Evolutionary conservation across 1,140 invertebrate genomes (phyloP), one percentile per base, ranked within the genome.

Genomic region (Drosophila mayri): DNA sequence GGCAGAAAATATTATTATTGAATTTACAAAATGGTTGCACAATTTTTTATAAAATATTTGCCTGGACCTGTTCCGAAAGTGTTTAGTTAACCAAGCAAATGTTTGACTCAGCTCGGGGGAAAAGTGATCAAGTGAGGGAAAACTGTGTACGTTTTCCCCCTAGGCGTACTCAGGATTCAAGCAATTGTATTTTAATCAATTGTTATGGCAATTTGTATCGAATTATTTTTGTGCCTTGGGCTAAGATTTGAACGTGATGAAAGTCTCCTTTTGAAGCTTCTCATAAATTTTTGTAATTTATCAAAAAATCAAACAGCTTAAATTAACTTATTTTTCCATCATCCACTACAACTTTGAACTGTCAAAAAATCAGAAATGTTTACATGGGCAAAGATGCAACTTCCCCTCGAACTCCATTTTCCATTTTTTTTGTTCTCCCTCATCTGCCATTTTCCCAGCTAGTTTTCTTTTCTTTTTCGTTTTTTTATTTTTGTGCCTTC

Each of bases 111-210:
- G 38, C 62, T 43, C 28, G 20, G 28, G 38, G 38, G 22, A 43
- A 61, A 20, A 61, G 16, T 61, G 20, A 43, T 22, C 28, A 14
- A n/a, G 25, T 10, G 22, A 14, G 18, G 7, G 3, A 41, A 32
- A 61, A 32, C 22, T 43, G 22, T 32, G 11, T 16, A 5, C 10
- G 3, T 11, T 61, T 61, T 43, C 25, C 55, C 49, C 16, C 16
- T 1, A 11, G 49, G 38, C 37, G 0, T 2, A 3, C 18, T 61
- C 28, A 22, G 38, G 16, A 25, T 7, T 32, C 40, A 14, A 18
- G 25, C 37, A 41, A 61, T 64, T 65, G 57, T 16, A 43, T 65
- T 65, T 62, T 62, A 62, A 43, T 65, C 30, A 65, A 41, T 61
- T 64, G 22, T 43, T 32, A 43, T 61, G 14, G 28, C 18, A 60